Evolutionary conservation across 2,113 vertebrate species (phyloP), one percentile per base, ranked within the genome.

Genomic region (Reinhardtius hippoglossoides): DNA sequence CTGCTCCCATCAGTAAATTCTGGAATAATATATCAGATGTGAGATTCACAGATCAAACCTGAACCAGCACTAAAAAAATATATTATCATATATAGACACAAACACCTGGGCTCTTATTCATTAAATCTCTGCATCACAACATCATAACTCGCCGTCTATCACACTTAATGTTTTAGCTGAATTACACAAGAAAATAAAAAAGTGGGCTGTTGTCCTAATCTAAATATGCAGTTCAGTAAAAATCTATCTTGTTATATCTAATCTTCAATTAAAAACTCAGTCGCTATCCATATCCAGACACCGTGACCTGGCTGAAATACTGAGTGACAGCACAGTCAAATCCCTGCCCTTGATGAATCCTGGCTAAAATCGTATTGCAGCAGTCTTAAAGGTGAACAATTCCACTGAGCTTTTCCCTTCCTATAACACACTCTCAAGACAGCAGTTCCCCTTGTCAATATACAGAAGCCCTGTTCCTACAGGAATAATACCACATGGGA

Each of bases 401-500:
- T 69, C 63, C 62, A 74, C 65, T 24, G 50, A 72, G 71, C 13
- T 42, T 63, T 60, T 69, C 44, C 52, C 46, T 58, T 50, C 55
- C 23, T 55, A 71, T 14, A 37, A 55, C 40, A 67, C 64, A 72
- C 63, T 7, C 63, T 7, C 31, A 23, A 74, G 63, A 81, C 80
- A 74, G 68, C 62, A 66, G 48, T 52, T 75, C 59, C 48, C 57
- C 68, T 23, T 83, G 76, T 83, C 81, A 78, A 85, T 73, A 88
- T 64, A 67, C 78, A 91, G 76, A 75, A 74, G 44, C 66, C 26
- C 54, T 68, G 78, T 89, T 92, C 91, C 91, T 92, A 52, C 37
- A 88, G 92, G 89, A 92, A 91, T 87, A 90, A 89, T 52, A 65
- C 84, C 90, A 93, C 93, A 93, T 84, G 87, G 83, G 87, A 62